Evolutionary conservation across 2,113 vertebrate genomes (phyloP).

Genomic region (Microcebus jonahi): DNA sequence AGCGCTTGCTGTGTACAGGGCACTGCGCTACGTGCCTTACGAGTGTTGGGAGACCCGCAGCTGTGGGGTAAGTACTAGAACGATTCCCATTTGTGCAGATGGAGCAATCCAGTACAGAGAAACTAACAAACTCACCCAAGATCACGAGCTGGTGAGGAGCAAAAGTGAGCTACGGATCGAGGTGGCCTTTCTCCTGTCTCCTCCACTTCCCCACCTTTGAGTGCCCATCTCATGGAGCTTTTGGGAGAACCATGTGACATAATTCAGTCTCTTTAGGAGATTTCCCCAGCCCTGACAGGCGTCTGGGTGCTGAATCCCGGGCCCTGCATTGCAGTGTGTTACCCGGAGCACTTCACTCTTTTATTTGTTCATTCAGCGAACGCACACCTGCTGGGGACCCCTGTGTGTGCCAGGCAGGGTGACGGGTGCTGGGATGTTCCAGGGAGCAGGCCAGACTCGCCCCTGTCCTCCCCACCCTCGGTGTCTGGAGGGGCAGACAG

Average conservation of each 20-base stretch:
- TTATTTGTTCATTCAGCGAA: not conserved
- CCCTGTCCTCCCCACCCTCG: not conserved
- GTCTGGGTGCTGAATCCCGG: not conserved
- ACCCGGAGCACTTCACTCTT: not conserved
- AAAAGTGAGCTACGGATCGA: not conserved
- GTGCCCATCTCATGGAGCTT: not conserved
- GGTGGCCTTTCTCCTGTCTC: not conserved
- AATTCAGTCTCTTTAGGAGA: not conserved
- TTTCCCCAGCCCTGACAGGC: not conserved
- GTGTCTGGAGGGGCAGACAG: not conserved
- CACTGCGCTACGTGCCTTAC: not conserved
- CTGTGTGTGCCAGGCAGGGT: not conserved
- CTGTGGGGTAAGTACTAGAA: not conserved
- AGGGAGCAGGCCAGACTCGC: not conserved
- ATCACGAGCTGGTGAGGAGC: not conserved
- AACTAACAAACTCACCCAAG: not conserved
- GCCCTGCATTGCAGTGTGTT: too few relatives aligned
- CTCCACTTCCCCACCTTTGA: too few relatives aligned
- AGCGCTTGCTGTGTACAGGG: not conserved
- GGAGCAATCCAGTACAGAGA: not conserved
- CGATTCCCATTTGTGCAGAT: not conserved
- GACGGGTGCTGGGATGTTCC: not conserved
- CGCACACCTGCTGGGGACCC: too few relatives aligned
- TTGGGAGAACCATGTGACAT: not conserved
- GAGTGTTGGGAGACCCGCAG: not conserved